Conservation (phyloP, 2,888 invertebrate genomes). For the Drosophila lacicola region DNA sequence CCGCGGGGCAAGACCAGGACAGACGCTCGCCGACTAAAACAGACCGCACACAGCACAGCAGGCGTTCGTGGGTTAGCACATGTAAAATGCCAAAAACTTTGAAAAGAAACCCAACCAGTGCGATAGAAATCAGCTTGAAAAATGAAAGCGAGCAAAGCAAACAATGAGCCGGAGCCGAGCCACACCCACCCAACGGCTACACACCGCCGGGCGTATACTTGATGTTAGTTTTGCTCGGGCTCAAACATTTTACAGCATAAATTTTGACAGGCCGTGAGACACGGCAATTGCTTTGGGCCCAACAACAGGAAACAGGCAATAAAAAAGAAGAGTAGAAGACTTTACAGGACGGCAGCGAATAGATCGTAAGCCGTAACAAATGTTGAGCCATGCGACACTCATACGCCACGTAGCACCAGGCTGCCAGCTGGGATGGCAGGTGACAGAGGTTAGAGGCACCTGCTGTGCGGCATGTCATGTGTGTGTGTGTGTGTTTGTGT, state of each 20-base stretch:
- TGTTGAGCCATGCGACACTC: conserved; percentile 75
- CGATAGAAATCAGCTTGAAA: conserved; percentile 75
- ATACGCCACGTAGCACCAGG: conserved; percentile 60
- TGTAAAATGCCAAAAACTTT: conserved; percentile 78
- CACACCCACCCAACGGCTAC: conserved; percentile 9
- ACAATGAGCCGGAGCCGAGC: conserved; percentile 38
- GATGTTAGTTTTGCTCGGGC: conserved; percentile 49
- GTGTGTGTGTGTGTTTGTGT: conserved; percentile 11
- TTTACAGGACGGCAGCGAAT: conserved; percentile 25
- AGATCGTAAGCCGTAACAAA: conserved; percentile 66
- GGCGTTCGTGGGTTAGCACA: conserved; percentile 62
- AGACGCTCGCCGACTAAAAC: background rate
- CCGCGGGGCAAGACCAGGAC: conserved; percentile 5
- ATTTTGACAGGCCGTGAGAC: conserved; percentile 69
- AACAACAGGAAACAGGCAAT: conserved; percentile 63
- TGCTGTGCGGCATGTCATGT: conserved; percentile 48
- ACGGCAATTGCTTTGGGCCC: conserved; percentile 23
- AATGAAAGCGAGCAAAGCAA: conserved; percentile 53
- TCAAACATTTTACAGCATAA: conserved; percentile 57
- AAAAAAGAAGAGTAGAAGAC: conserved; percentile 41
- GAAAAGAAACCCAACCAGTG: conserved; percentile 60
- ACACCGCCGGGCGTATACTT: conserved; percentile 36
- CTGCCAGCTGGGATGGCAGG: conserved; percentile 14
- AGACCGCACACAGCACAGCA: conserved; percentile 36
- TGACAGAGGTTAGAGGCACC: conserved; percentile 1